These are phyloP conservation scores for Oceanodroma leucorhoa DNA, from an alignment of 2,797 vertebrate genomes.

Conservation along the genomic window DNA sequence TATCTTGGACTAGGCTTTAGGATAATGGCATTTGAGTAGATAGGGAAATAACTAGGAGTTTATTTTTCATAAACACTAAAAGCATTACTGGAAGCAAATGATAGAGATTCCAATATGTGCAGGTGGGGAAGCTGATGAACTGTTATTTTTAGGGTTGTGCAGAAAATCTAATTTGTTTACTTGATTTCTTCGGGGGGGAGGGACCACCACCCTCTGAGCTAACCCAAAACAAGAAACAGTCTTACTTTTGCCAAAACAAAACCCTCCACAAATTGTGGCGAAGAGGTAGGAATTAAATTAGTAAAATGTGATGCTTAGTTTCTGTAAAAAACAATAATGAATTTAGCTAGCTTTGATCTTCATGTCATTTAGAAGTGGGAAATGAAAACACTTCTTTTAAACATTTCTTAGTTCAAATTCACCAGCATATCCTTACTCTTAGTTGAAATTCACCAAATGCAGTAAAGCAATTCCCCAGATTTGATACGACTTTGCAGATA, in stretches of 20 bases:
- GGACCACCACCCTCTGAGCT: neutral
- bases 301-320: neutral
- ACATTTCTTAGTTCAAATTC: neutral
- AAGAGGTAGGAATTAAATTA: neutral
- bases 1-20: neutral
- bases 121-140: neutral
- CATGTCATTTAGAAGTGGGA: neutral
- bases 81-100: neutral
- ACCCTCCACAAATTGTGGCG: neutral
- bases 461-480: neutral
- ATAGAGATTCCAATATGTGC: neutral
- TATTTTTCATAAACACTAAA: neutral
- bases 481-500: accelerated
- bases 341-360: neutral
- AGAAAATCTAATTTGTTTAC: neutral
- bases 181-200: neutral
- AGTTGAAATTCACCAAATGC: neutral
- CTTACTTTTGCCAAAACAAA: neutral
- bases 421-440: neutral
- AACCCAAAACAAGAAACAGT: neutral
- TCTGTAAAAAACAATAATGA: neutral
- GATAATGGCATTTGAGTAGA: neutral
- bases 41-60: neutral
- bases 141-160: neutral
- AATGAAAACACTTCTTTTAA: neutral